Conservation (phyloP, 2,113 vertebrate genomes). For the Siphamia tubifer region DNA sequence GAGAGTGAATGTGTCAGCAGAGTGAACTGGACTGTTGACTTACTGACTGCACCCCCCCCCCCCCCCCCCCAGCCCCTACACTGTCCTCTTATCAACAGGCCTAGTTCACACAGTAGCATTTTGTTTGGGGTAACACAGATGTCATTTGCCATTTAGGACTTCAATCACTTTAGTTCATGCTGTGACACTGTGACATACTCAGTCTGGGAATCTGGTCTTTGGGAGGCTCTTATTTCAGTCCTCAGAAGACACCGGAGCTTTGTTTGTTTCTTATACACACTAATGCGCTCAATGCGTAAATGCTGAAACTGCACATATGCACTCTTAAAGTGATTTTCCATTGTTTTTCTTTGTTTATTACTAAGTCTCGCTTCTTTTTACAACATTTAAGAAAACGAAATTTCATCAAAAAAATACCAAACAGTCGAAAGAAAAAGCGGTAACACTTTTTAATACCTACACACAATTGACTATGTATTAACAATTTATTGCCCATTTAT, state of each 20-base stretch:
- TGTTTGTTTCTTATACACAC: slow-evolving; percentile 31
- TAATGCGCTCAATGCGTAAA: neutral
- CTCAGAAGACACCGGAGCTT: neutral
- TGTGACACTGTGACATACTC: neutral
- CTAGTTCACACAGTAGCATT: slow-evolving; percentile 70
- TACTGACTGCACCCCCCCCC: neutral
- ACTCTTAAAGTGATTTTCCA: neutral
- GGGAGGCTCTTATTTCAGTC: slow-evolving; percentile 45
- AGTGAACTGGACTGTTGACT: slow-evolving; percentile 51
- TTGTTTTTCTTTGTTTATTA: neutral
- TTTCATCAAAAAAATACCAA: no score
- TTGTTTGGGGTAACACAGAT: slow-evolving; percentile 49
- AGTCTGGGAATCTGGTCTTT: slow-evolving; percentile 25
- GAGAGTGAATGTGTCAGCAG: slow-evolving; percentile 76
- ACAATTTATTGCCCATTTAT: no score
- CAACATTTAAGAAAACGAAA: no score
- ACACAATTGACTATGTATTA: no score
- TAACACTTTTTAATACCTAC: no score
- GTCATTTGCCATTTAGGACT: slow-evolving; percentile 50
- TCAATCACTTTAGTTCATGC: slow-evolving; percentile 41
- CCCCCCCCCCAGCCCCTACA: neutral
- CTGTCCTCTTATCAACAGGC: slow-evolving; percentile 39
- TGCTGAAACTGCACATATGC: neutral
- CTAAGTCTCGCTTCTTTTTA: no score
- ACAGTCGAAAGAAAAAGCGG: no score